These are phyloP conservation scores for Alosa sapidissima DNA, from an alignment of 2,797 vertebrate species.

Conservation along the genomic window DNA sequence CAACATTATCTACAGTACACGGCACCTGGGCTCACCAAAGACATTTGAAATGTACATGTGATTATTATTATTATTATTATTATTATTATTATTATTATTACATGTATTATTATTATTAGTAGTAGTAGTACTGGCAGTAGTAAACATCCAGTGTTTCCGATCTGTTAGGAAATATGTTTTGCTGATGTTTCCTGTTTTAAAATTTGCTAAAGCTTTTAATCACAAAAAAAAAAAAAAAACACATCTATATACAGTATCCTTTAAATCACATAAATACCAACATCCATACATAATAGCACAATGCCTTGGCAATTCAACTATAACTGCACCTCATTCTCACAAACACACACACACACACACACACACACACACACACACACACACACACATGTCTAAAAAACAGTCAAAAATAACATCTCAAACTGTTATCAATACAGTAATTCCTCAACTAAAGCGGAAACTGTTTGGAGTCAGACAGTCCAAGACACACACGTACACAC, in stretches of 20 bases:
- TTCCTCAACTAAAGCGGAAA: conserved; percentile 11
- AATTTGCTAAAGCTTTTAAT: no score
- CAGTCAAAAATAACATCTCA: conserved; percentile 37
- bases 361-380: background rate
- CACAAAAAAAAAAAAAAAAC: no score
- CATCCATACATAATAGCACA: background rate
- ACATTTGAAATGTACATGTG: no score
- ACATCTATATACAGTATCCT: no score
- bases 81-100: background rate
- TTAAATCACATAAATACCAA: no score
- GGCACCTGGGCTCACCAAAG: no score
- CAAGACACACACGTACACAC: background rate
- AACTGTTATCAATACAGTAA: conserved; percentile 34
- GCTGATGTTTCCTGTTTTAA: no score
- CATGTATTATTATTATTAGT: no score
- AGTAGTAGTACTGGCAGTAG: no score
- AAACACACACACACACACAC: background rate
- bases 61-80: background rate
- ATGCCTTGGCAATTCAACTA: background rate
- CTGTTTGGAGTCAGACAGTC: background rate
- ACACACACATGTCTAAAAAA: background rate
- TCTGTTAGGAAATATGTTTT: no score
- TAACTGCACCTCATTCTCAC: background rate
- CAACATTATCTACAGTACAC: no score
- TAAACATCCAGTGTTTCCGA: no score